phyloP scores from a whole-genome alignment of 23 tunicate genomes.

The Corella eumyota region DNA sequence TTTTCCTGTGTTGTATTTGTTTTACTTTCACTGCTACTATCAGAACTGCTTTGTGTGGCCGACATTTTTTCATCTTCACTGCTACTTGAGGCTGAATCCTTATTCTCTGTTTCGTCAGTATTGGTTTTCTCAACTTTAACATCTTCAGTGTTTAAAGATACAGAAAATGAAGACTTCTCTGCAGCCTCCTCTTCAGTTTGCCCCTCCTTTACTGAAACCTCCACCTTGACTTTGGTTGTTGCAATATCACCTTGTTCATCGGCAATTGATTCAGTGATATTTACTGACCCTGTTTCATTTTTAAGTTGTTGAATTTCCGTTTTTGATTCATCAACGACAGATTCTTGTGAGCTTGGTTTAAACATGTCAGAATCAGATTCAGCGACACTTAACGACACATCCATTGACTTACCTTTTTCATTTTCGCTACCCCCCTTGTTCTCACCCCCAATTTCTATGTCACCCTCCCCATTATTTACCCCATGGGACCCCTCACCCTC shows the following conservation, averaged over 20 bases:
- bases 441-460: conserved; percentile 13
- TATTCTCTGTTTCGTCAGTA: neutral
- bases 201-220: neutral
- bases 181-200: neutral
- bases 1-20: no score
- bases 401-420: neutral
- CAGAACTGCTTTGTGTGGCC: no score
- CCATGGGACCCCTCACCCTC: conserved; percentile 3
- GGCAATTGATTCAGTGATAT: neutral
- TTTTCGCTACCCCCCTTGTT: conserved; percentile 7
- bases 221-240: neutral
- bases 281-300: neutral
- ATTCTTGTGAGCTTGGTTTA: no score
- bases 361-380: no score
- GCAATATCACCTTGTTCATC: neutral
- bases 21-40: no score
- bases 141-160: neutral
- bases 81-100: neutral
- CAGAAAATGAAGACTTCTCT: neutral
- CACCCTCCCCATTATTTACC: neutral
- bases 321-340: conserved; percentile 1
- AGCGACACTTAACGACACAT: no score
- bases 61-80: no score
- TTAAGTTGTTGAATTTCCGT: neutral
- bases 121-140: neutral